These are phyloP conservation scores for Patella ulyssiponensis DNA, from an alignment of 2,888 invertebrate genomes.

Conservation along the genomic window DNA sequence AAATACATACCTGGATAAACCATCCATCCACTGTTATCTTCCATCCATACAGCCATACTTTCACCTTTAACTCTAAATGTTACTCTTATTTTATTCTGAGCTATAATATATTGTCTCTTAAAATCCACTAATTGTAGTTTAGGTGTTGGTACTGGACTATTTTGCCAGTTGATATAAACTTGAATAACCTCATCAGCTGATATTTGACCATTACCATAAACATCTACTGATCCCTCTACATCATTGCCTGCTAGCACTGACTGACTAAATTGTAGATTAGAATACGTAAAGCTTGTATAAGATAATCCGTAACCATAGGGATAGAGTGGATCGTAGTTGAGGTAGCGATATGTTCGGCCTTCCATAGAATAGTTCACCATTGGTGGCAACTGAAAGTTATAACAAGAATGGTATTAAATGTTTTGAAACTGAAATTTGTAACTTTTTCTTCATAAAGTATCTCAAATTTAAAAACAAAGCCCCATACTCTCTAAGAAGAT, in stretches of 20 bases:
- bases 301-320: constrained; percentile 62
- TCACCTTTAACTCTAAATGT: constrained; percentile 45
- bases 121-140: constrained; percentile 56
- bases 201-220: constrained; percentile 52
- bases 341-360: constrained; percentile 62
- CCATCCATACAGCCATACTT: constrained; percentile 56
- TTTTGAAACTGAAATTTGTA: too few relatives aligned
- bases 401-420: too few relatives aligned
- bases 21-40: constrained; percentile 45
- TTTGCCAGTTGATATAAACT: constrained; percentile 61
- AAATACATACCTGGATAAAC: constrained; percentile 48
- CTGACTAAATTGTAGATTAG: constrained; percentile 29
- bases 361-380: constrained; percentile 53
- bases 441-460: too few relatives aligned
- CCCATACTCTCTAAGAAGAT: too few relatives aligned
- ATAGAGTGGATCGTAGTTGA: constrained; percentile 52
- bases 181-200: constrained; percentile 61
- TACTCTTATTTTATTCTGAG: constrained; percentile 30
- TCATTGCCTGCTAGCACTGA: constrained; percentile 47
- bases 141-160: constrained; percentile 49
- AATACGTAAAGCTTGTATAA: constrained; percentile 48
- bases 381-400: constrained; percentile 37
- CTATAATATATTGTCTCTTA: constrained; percentile 38
- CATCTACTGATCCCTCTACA: constrained; percentile 47
- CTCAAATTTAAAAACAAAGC: too few relatives aligned